Percentiles rank a stretch among this genome's conserved stretches.
These are phyloP conservation scores for Drosophila histrio DNA, from an alignment of 2,888 invertebrate species.

Conservation along the genomic window DNA sequence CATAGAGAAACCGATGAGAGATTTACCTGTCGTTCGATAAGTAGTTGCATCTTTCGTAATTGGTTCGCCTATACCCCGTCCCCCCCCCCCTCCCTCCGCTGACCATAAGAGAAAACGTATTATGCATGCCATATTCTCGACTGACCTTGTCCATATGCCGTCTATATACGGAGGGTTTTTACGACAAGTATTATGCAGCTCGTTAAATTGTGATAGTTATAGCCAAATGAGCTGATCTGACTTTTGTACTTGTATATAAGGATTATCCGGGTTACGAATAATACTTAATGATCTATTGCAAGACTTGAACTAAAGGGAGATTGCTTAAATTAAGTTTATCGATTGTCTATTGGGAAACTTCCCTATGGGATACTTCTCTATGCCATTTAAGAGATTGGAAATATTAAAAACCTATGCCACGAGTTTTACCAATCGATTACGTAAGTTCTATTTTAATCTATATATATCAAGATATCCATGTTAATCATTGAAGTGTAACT, in stretches of 20 bases:
- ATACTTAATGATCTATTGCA: not conserved
- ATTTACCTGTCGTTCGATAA: slow-evolving; percentile 40
- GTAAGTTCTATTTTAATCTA: not conserved
- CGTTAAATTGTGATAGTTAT: slow-evolving; percentile 21
- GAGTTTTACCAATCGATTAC: not conserved
- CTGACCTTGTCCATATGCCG: slow-evolving; percentile 40
- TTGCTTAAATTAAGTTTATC: too few relatives aligned
- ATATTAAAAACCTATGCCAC: too few relatives aligned
- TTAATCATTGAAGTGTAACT: not conserved
- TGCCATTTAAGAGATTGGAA: too few relatives aligned
- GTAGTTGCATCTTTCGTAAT: slow-evolving; percentile 55
- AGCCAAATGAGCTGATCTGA: slow-evolving; percentile 15
- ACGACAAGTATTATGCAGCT: slow-evolving; percentile 27
- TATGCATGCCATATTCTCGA: slow-evolving; percentile 39
- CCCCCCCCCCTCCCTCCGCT: not conserved
- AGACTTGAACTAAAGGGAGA: too few relatives aligned
- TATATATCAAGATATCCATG: not conserved
- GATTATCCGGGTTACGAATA: not conserved
- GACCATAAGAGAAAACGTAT: slow-evolving; percentile 7
- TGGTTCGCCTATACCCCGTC: slow-evolving; percentile 2
- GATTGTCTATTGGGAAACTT: too few relatives aligned
- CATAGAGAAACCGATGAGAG: slow-evolving; percentile 27
- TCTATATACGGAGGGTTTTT: slow-evolving; percentile 27
- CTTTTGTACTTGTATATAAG: slow-evolving; percentile 3
- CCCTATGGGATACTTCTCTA: too few relatives aligned